Percentiles rank a stretch among this genome's conserved stretches.
These are phyloP conservation scores for Spialia ferax DNA, from an alignment of 2,888 invertebrate species.

Conservation along the genomic window DNA sequence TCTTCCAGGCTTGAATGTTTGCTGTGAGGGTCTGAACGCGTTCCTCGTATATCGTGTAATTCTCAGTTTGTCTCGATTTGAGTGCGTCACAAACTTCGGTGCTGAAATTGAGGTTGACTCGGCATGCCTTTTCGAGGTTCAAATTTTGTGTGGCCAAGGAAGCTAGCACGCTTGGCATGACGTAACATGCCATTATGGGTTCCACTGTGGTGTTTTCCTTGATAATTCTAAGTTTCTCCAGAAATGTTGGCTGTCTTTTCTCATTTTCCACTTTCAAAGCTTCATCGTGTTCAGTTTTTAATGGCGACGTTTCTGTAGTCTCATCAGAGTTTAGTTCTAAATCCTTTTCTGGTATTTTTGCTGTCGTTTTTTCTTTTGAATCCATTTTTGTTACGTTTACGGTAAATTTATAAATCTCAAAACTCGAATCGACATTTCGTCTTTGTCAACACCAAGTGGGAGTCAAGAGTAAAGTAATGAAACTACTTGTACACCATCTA, in stretches of 20 bases:
- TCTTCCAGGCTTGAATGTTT: slow-evolving; percentile 94
- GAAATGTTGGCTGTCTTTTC: slow-evolving; percentile 54
- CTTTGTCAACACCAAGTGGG: slow-evolving; percentile 7
- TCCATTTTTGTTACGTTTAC: slow-evolving; percentile 15
- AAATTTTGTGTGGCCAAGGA: slow-evolving; percentile 93
- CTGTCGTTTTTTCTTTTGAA: slow-evolving; percentile 26
- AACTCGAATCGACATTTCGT: slow-evolving; percentile 18
- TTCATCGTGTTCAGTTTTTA: slow-evolving; percentile 55
- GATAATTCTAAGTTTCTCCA: slow-evolving; percentile 67
- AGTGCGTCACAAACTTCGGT: slow-evolving; percentile 91
- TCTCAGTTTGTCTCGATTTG: slow-evolving; percentile 89
- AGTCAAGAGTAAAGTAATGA: slow-evolving; percentile 50
- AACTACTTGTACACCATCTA: slow-evolving; percentile 51
- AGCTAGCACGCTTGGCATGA: slow-evolving; percentile 88
- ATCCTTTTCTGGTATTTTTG: slow-evolving; percentile 38
- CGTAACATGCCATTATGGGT: slow-evolving; percentile 86
- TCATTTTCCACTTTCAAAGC: slow-evolving; percentile 48
- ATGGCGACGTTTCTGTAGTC: slow-evolving; percentile 59
- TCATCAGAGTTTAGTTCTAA: slow-evolving; percentile 50
- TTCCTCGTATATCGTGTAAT: slow-evolving; percentile 84
- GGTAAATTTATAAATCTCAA: neutral
- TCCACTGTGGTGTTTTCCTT: slow-evolving; percentile 89
- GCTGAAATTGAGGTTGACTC: slow-evolving; percentile 92
- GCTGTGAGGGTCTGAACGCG: slow-evolving; percentile 91
- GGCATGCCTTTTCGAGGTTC: slow-evolving; percentile 94